These are phyloP conservation scores for Amphimallon solstitiale DNA, from an alignment of 2,888 invertebrate species.

Conservation along the genomic window DNA sequence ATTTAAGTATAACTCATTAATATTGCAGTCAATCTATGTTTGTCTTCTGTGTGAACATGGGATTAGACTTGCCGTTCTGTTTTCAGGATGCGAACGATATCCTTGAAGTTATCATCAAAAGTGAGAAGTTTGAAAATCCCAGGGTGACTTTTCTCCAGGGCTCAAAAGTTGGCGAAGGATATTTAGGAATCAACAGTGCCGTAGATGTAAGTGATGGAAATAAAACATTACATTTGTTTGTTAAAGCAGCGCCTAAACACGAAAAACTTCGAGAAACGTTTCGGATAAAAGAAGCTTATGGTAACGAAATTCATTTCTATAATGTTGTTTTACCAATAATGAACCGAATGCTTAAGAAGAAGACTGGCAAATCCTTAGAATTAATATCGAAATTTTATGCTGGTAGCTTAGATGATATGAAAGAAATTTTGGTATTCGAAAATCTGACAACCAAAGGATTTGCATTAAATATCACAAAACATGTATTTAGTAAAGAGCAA, in stretches of 20 bases:
- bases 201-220: conserved; percentile 33
- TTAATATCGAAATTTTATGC: conserved; percentile 40
- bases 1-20: too few relatives aligned
- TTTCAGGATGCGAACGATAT: not conserved
- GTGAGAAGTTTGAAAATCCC: conserved; percentile 4
- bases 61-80: not conserved
- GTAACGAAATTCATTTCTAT: conserved; percentile 46
- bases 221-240: conserved; percentile 38
- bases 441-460: conserved; percentile 49
- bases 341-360: conserved; percentile 38
- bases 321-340: conserved; percentile 41
- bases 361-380: conserved; percentile 40
- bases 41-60: too few relatives aligned
- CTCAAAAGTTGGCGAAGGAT: conserved; percentile 42
- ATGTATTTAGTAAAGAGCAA: conserved; percentile 52
- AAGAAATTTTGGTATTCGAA: conserved; percentile 50
- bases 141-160: conserved; percentile 10
- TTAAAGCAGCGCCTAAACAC: conserved; percentile 40
- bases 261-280: conserved; percentile 32
- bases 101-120: not conserved
- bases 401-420: conserved; percentile 27
- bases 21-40: too few relatives aligned
- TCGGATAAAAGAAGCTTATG: conserved; percentile 38
- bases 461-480: conserved; percentile 49
- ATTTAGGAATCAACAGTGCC: conserved; percentile 33